phyloP scores from a whole-genome alignment of 2,888 invertebrate genomes.

The Andrena haemorrhoa region DNA sequence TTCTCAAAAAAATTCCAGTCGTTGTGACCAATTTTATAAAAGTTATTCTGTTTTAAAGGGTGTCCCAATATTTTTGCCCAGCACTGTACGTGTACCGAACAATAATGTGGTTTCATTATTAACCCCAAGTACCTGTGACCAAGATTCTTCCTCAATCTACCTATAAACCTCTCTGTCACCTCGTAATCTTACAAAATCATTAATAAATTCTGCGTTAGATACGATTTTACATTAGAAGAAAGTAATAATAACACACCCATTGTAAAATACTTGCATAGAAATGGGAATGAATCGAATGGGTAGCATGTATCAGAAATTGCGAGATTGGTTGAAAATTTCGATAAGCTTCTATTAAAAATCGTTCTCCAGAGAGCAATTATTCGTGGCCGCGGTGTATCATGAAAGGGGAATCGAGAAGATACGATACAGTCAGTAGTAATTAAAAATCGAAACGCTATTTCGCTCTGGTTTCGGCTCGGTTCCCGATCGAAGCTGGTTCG shows the following conservation, averaged over 20 bases:
- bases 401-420: conserved; percentile 17
- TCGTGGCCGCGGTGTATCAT: conserved; percentile 11
- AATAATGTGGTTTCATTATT: too few relatives aligned
- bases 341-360: conserved; percentile 19
- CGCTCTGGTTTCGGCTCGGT: not conserved
- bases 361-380: conserved; percentile 13
- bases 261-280: not conserved
- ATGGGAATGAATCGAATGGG: not conserved
- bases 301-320: not conserved
- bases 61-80: too few relatives aligned
- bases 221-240: not conserved
- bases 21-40: too few relatives aligned
- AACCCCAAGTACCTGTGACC: too few relatives aligned
- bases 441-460: conserved; percentile 48
- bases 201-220: too few relatives aligned
- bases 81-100: too few relatives aligned
- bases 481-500: conserved; percentile 12
- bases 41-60: too few relatives aligned
- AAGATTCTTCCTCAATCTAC: too few relatives aligned
- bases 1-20: too few relatives aligned
- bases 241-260: not conserved
- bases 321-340: conserved; percentile 19
- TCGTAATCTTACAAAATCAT: too few relatives aligned
- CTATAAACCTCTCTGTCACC: too few relatives aligned
- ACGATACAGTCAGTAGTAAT: conserved; percentile 25